Base-by-base conservation (phyloP, 2,888 invertebrate species). In the Strigamia crassipes region DNA sequence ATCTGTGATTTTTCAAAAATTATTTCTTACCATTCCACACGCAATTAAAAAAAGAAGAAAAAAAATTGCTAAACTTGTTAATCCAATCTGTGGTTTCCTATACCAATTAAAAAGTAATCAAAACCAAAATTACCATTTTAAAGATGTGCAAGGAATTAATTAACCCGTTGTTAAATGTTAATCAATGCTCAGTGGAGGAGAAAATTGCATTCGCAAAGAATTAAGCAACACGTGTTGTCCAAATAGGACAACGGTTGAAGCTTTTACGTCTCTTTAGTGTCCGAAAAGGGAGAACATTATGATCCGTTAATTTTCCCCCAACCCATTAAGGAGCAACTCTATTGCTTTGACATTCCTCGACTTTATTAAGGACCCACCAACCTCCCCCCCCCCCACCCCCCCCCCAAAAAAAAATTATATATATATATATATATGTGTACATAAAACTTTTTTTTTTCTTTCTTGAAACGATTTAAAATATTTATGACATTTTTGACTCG, bases 221-320 rank as follows among this genome's bases (percentile, higher is more conserved):
- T 12, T 51, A 51, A 51, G 18, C 51, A 51, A 51, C 51, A 51
- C 23, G 61, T 66, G 61, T 66, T 66, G 61, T 66, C 18, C 61
- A 66, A 66, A 66, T 66, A 66, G 61, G 61, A 66, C 18, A 18
- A 66, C 13, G 15, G 6, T 66, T 66, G 61, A 66, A 23, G 3
- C 9, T 18, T 23, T 5, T 8, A 23, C 23, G 21, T 23, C 23
- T 23, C 21, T 66, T 66, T 66, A 66, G 61, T 66, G 61, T 66
- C 61, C 61, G 61, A 66, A 66, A 66, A 66, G 61, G 61, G 61
- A 23, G 61, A 66, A 66, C 61, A 66, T 66, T 66, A 66, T 23
- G 21, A 66, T 66, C 61, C 61, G 61, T 66, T 66, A 66, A 66
- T 66, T 66, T 66, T 18, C 61, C 46, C 61, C 12, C 18, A 12